phyloP scores from a whole-genome alignment of 2,113 vertebrate genomes.

The Microcebus tavaratra region DNA sequence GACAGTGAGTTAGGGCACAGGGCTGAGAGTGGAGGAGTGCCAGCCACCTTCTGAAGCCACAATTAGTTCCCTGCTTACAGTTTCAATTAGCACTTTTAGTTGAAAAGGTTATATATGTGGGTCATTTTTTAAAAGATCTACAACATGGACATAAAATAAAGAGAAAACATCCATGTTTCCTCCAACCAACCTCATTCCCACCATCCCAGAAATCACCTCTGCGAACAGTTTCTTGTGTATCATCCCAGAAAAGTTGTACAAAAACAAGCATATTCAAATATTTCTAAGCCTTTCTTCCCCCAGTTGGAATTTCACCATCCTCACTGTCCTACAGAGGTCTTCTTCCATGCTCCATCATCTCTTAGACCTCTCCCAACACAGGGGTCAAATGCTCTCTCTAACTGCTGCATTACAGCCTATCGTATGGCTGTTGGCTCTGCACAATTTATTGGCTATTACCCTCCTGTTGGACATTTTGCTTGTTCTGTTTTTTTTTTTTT shows the following conservation, averaged over 20 bases:
- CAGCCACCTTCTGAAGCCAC: neutral
- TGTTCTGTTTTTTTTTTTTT: neutral
- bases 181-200: neutral
- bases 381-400: neutral
- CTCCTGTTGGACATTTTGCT: neutral
- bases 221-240: neutral
- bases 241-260: neutral
- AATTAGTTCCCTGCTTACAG: neutral
- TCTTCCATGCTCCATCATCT: accelerated
- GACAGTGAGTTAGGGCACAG: neutral
- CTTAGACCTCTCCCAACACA: neutral
- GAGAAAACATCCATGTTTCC: neutral
- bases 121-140: neutral
- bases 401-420: neutral
- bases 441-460: accelerated
- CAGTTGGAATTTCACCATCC: neutral
- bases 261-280: neutral
- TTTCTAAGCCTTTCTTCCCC: neutral
- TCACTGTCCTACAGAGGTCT: neutral
- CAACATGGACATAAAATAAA: neutral
- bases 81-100: neutral
- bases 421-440: accelerated
- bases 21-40: neutral
- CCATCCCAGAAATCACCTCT: neutral
- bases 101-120: neutral